phyloP scores from a whole-genome alignment of 1,140 invertebrate genomes.

The Chlorops oryzae region DNA sequence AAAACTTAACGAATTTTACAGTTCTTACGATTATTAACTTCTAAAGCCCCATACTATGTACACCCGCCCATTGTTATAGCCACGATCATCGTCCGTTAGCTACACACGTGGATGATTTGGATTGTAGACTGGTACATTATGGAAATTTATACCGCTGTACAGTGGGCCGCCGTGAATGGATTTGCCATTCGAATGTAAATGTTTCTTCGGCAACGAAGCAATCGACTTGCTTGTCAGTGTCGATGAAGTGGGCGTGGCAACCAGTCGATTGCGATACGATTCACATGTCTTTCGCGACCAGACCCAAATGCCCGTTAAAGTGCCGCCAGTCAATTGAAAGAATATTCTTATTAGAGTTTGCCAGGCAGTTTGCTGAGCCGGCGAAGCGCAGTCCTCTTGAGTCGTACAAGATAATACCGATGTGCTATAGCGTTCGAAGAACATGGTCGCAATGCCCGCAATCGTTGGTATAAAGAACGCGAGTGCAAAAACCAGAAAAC shows the following conservation, averaged over 20 bases:
- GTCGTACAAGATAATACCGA: slow-evolving; percentile 52
- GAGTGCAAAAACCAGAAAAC: slow-evolving; percentile 73
- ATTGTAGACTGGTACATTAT: slow-evolving; percentile 43
- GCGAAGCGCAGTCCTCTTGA: slow-evolving; percentile 42
- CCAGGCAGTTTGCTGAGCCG: slow-evolving; percentile 39
- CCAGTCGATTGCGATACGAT: slow-evolving; percentile 38
- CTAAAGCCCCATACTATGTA: no score
- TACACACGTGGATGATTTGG: slow-evolving; percentile 36
- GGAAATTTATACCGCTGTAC: slow-evolving; percentile 45
- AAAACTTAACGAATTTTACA: no score
- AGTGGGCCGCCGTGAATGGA: slow-evolving; percentile 26
- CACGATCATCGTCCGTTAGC: neutral
- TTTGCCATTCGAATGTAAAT: slow-evolving; percentile 37
- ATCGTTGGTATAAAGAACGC: slow-evolving; percentile 66
- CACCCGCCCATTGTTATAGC: no score
- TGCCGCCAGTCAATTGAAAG: slow-evolving; percentile 70
- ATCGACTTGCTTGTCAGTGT: slow-evolving; percentile 21
- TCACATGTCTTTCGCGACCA: slow-evolving; percentile 81
- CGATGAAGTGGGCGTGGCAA: slow-evolving; percentile 21
- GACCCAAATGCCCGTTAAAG: slow-evolving; percentile 83
- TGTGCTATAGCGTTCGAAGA: slow-evolving; percentile 56
- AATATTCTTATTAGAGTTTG: slow-evolving; percentile 62
- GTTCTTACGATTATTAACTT: no score
- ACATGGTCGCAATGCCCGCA: slow-evolving; percentile 53
- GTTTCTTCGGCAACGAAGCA: slow-evolving; percentile 28